These are phyloP conservation scores for Nineta flava DNA, from an alignment of 2,888 invertebrate genomes.

Conservation along the genomic window DNA sequence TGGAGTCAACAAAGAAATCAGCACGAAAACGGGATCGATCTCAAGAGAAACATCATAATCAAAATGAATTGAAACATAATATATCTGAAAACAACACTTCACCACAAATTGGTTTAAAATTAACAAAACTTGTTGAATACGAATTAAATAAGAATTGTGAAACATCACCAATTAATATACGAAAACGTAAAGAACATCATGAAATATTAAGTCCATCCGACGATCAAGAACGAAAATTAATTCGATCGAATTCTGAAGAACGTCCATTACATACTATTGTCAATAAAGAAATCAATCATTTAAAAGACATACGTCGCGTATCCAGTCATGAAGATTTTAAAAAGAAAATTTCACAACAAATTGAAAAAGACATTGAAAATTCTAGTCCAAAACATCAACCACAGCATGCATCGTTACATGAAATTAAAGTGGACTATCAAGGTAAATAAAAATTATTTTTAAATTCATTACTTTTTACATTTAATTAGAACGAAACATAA, in stretches of 20 bases:
- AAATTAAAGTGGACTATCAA: not conserved
- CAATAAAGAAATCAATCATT: constrained; percentile 18
- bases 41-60: not conserved
- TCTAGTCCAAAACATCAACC: not conserved
- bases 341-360: constrained; percentile 17
- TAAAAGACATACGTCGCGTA: constrained; percentile 35
- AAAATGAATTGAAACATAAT: not conserved
- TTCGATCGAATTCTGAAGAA: constrained; percentile 44
- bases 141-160: constrained; percentile 2
- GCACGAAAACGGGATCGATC: constrained; percentile 14
- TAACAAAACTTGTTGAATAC: constrained; percentile 2
- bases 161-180: constrained; percentile 22
- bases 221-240: constrained; percentile 41
- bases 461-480: too few relatives aligned
- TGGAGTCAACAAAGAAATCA: constrained; percentile 20
- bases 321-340: constrained; percentile 46
- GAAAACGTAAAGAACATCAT: constrained; percentile 46
- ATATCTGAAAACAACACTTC: not conserved
- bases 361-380: constrained; percentile 4
- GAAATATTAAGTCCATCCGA: constrained; percentile 41
- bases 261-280: constrained; percentile 24
- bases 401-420: not conserved
- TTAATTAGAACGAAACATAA: not conserved
- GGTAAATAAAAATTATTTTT: not conserved
- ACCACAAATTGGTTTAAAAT: not conserved